These are phyloP conservation scores for Phylloscopus trochilus DNA, from an alignment of 2,113 vertebrate genomes.

Conservation along the genomic window DNA sequence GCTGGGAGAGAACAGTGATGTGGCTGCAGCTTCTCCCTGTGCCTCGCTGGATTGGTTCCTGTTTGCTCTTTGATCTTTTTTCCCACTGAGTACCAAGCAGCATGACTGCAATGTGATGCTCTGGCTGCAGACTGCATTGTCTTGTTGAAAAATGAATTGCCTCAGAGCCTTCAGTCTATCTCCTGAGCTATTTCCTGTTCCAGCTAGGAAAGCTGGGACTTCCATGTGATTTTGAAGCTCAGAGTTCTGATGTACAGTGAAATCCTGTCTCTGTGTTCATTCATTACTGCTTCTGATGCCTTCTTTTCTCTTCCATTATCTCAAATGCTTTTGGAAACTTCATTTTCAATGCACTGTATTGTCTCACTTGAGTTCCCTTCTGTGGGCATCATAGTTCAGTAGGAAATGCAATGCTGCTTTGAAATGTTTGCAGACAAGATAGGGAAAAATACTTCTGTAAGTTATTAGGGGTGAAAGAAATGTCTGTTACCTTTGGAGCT, in stretches of 20 bases:
- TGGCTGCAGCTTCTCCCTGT: background rate
- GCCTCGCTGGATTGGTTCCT: background rate
- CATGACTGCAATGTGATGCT: conserved; percentile 40
- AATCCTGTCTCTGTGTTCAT: background rate
- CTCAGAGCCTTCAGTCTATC: background rate
- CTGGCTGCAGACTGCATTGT: background rate
- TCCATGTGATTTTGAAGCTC: background rate
- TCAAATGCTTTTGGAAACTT: background rate
- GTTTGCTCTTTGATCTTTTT: background rate
- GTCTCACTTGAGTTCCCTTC: background rate
- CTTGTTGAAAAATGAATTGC: background rate
- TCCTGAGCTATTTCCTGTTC: conserved; percentile 1
- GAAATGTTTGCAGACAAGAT: background rate
- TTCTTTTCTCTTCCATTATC: background rate
- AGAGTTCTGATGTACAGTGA: background rate
- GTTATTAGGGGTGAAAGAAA: background rate
- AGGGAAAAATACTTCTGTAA: background rate
- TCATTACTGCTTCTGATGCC: background rate
- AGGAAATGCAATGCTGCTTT: background rate
- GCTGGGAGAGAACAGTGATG: background rate
- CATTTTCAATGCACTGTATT: background rate
- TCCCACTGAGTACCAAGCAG: background rate
- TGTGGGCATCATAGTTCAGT: background rate
- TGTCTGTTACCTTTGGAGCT: background rate
- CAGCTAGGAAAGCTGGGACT: background rate